phyloP scores from a whole-genome alignment of 1,140 invertebrate genomes.

The Drosophila ogumai region DNA sequence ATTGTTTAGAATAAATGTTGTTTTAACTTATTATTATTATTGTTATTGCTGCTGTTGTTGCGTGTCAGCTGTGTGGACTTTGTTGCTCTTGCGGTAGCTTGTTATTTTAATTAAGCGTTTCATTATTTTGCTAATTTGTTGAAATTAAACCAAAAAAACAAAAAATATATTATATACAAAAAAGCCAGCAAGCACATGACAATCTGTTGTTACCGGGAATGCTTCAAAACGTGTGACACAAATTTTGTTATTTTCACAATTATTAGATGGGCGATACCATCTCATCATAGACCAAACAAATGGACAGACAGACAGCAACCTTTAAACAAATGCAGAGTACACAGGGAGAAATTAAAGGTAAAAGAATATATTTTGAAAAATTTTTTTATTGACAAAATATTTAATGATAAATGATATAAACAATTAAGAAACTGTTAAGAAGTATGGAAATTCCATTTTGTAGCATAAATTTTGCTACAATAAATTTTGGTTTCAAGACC shows the following conservation, averaged over 20 bases:
- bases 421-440: neutral
- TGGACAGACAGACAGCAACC: constrained; percentile 3
- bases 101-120: constrained; percentile 82
- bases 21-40: constrained; percentile 43
- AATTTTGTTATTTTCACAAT: constrained; percentile 28
- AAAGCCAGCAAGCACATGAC: constrained; percentile 26
- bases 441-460: neutral
- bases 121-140: constrained; percentile 77
- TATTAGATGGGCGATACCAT: constrained; percentile 28
- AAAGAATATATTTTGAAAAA: rapidly evolving
- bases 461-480: neutral
- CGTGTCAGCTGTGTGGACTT: constrained; percentile 64
- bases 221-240: constrained; percentile 21
- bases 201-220: constrained; percentile 8
- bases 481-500: neutral
- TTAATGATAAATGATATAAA: too few relatives aligned
- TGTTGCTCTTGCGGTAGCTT: constrained; percentile 54
- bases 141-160: constrained; percentile 44
- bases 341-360: neutral
- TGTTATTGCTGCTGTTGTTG: constrained; percentile 53
- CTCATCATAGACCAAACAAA: neutral
- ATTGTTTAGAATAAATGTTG: constrained; percentile 68
- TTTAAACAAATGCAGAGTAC: neutral
- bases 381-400: neutral
- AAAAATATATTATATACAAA: neutral